Evolutionary conservation across 1,140 invertebrate species (phyloP).

Genomic region (Bathynomus jamesi): DNA sequence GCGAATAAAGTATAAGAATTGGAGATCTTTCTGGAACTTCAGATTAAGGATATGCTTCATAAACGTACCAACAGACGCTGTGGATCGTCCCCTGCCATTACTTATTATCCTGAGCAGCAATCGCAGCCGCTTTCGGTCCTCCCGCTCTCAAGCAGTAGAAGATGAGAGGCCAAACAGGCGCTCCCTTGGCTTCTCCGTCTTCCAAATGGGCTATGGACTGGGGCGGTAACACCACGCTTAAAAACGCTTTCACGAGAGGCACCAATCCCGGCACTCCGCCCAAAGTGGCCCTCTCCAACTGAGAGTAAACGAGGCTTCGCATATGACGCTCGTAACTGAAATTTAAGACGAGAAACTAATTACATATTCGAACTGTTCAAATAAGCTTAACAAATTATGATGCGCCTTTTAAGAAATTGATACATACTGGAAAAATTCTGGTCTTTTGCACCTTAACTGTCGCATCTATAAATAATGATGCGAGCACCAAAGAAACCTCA

Average conservation of each 20-base stretch:
- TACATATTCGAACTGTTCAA: background rate
- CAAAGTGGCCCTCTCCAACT: conserved; percentile 27
- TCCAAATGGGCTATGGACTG: conserved; percentile 17
- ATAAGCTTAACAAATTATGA: too few species aligned
- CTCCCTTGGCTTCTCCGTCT: conserved; percentile 21
- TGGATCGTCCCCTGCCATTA: too few species aligned
- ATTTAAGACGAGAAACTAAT: background rate
- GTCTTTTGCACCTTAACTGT: too few species aligned
- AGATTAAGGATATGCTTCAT: too few species aligned
- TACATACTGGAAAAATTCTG: too few species aligned
- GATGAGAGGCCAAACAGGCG: conserved; percentile 35
- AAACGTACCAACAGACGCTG: too few species aligned
- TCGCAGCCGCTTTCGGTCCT: conserved; percentile 21
- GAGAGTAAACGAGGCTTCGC: conserved; percentile 24
- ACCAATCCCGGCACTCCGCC: conserved; percentile 32
- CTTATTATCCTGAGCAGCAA: conserved; percentile 30
- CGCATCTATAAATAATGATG: too few species aligned
- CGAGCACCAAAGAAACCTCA: too few species aligned
- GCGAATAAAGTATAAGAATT: too few species aligned
- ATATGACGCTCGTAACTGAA: conserved; percentile 26
- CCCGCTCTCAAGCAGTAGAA: conserved; percentile 36
- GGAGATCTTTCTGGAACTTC: too few species aligned
- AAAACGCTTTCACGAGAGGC: conserved; percentile 31
- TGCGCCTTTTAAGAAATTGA: too few species aligned
- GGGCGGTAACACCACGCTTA: conserved; percentile 24